These are phyloP conservation scores for Phocoena sinus DNA, from an alignment of 2,113 vertebrate genomes.

Conservation along the genomic window DNA sequence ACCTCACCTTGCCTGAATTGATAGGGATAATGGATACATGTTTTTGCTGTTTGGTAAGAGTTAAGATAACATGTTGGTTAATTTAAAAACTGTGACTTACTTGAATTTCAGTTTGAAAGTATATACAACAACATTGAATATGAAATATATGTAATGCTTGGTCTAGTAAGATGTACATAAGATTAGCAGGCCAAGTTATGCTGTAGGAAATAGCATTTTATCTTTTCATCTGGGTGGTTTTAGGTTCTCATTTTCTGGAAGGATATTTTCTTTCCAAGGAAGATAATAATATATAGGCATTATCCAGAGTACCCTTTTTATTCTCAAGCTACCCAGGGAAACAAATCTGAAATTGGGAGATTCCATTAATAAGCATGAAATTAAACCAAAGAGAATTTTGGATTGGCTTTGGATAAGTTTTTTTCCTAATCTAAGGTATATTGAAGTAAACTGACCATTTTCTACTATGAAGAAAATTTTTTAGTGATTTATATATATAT, in stretches of 20 bases:
- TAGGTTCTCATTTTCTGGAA: not conserved
- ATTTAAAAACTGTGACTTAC: constrained; percentile 43
- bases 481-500: not conserved
- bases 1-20: constrained; percentile 93
- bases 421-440: not conserved
- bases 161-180: not conserved
- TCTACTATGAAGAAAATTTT: not conserved
- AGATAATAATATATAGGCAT: not conserved
- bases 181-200: not conserved
- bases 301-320: not conserved
- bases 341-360: not conserved
- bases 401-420: not conserved
- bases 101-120: constrained; percentile 3
- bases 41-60: constrained; percentile 97
- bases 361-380: not conserved
- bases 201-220: not conserved
- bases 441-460: not conserved
- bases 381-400: not conserved
- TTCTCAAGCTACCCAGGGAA: not conserved
- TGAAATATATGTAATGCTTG: not conserved
- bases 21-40: constrained; percentile 98
- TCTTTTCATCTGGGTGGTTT: not conserved
- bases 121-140: not conserved
- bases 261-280: not conserved
- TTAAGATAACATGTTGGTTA: constrained; percentile 41